Conservation (phyloP, 2,113 vertebrate species). For the Cebidichthys violaceus region DNA sequence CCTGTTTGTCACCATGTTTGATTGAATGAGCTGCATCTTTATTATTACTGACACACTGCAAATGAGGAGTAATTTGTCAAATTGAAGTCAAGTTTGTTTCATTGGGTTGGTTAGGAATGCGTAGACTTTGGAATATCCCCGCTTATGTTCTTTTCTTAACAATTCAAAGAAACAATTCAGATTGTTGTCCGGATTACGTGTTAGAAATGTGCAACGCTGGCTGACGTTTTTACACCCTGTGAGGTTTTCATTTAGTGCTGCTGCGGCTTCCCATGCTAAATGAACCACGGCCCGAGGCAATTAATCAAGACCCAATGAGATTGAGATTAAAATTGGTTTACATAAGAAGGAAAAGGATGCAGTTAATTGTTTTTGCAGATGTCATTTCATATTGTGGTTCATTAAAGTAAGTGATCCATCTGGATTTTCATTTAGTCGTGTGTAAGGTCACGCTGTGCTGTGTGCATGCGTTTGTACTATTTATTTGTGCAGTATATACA, state of each 20-base stretch:
- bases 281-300: slow-evolving; percentile 45
- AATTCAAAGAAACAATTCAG: neutral
- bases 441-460: neutral
- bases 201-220: neutral
- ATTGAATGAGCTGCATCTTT: slow-evolving; percentile 45
- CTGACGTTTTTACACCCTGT: slow-evolving; percentile 1
- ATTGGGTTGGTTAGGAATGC: neutral
- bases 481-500: neutral
- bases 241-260: slow-evolving; percentile 8
- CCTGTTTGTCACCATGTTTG: slow-evolving; percentile 6
- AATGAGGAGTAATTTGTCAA: slow-evolving; percentile 8
- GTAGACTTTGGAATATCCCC: neutral
- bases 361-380: slow-evolving; percentile 43
- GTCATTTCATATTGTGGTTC: slow-evolving; percentile 49
- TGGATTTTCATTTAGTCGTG: neutral
- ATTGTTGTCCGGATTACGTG: neutral
- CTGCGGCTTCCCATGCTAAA: slow-evolving; percentile 8
- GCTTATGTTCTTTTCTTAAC: neutral
- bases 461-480: neutral
- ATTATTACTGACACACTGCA: slow-evolving; percentile 40
- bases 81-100: slow-evolving; percentile 8
- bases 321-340: slow-evolving; percentile 62
- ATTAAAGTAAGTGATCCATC: slow-evolving; percentile 43
- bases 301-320: slow-evolving; percentile 70
- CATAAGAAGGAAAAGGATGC: slow-evolving; percentile 43